Evolutionary conservation across 2,113 vertebrate species (phyloP).

Genomic region (Campylomormyrus numenius): DNA sequence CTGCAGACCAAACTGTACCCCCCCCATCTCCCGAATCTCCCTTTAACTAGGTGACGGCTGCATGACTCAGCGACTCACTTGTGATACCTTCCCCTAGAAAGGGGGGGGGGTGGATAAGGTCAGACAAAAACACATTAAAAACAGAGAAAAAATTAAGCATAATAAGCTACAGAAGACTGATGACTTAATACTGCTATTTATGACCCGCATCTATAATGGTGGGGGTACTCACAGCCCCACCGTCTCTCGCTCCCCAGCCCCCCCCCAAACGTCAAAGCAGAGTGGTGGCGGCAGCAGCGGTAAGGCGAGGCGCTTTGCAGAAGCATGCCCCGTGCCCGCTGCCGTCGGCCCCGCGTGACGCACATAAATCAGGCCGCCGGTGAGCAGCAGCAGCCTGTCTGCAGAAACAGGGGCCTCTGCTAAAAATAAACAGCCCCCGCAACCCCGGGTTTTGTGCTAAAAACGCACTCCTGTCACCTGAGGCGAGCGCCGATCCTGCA

Average conservation of each 20-base stretch:
- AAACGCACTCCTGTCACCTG: neutral
- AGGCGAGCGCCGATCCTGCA: neutral
- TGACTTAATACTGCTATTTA: neutral
- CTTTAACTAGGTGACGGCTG: neutral
- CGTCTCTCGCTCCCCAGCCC: neutral
- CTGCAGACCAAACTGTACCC: conserved; percentile 41
- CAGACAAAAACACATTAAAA: neutral
- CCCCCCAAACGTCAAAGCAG: neutral
- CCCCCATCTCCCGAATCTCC: conserved; percentile 3
- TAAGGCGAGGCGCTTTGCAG: neutral
- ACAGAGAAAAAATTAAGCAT: neutral
- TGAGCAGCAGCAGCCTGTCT: neutral
- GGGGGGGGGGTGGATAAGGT: neutral
- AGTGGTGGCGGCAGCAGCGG: neutral
- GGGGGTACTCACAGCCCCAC: neutral
- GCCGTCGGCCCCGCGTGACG: neutral
- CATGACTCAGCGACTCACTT: conserved; percentile 8
- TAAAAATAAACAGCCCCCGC: conserved; percentile 2
- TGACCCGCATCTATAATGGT: neutral
- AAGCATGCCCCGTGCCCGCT: neutral
- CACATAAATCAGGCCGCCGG: conserved; percentile 8
- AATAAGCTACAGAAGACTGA: neutral
- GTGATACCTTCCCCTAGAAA: neutral
- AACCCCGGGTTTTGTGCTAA: neutral
- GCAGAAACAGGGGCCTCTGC: neutral